Evolutionary conservation across 1,140 invertebrate species (phyloP).

Genomic region (Cydia fagiglandana): DNA sequence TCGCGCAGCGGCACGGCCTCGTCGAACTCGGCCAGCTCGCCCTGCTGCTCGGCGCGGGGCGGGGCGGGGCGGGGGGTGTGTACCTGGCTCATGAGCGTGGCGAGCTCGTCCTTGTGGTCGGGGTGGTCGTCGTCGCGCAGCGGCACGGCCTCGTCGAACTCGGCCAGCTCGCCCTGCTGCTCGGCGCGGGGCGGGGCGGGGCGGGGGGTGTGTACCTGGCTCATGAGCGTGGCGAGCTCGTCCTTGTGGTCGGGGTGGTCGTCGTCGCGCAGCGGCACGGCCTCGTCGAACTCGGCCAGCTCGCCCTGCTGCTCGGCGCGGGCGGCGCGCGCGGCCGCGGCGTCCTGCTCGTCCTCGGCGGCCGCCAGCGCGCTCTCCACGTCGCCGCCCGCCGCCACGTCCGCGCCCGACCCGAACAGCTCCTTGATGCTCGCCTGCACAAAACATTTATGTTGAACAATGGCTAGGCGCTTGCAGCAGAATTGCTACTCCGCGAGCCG

Average conservation of each 20-base stretch:
- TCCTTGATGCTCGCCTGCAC: slow-evolving; percentile 94
- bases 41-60: slow-evolving; percentile 95
- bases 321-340: slow-evolving; percentile 92
- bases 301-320: slow-evolving; percentile 96
- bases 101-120: slow-evolving; percentile 91
- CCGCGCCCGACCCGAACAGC: slow-evolving; percentile 84
- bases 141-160: slow-evolving; percentile 98
- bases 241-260: slow-evolving; percentile 86
- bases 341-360: slow-evolving; percentile 97
- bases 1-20: slow-evolving; percentile 96
- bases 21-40: slow-evolving; percentile 97
- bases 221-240: slow-evolving; percentile 97
- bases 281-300: slow-evolving; percentile 97
- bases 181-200: slow-evolving; percentile 94
- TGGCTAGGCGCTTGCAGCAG: too few species aligned
- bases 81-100: slow-evolving; percentile 96
- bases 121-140: slow-evolving; percentile 85
- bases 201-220: too few species aligned
- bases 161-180: slow-evolving; percentile 94
- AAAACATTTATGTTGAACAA: neutral
- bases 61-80: too few species aligned
- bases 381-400: slow-evolving; percentile 83
- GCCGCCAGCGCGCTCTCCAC: slow-evolving; percentile 92
- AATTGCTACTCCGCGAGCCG: too few species aligned
- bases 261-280: slow-evolving; percentile 91